Evolutionary conservation across 2,113 vertebrate genomes (phyloP).

Genomic region (Sisor rabdophorus): DNA sequence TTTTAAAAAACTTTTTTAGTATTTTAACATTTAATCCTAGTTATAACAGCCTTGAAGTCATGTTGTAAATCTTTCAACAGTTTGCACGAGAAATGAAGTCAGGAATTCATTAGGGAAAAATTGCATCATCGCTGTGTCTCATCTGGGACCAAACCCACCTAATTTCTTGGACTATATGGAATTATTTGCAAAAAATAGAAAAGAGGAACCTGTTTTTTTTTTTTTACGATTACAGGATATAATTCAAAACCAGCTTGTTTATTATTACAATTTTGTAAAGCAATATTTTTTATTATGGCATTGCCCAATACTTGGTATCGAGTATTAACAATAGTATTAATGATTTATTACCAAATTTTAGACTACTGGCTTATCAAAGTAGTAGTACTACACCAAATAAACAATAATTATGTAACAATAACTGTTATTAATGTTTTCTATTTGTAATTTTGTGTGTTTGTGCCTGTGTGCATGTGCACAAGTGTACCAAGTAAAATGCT

Average conservation of each 20-base stretch:
- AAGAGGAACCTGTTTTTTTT: background rate
- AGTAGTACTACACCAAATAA: background rate
- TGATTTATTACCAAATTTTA: background rate
- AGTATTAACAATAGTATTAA: background rate
- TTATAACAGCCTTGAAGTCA: slow-evolving; percentile 51
- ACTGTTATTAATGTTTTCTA: background rate
- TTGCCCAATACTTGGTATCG: slow-evolving; percentile 42
- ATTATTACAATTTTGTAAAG: too few species aligned
- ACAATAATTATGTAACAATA: background rate
- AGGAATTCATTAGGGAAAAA: slow-evolving; percentile 66
- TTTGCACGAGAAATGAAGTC: slow-evolving; percentile 64
- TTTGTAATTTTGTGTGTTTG: background rate
- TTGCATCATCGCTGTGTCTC: slow-evolving; percentile 55
- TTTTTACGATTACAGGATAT: background rate
- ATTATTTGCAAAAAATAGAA: slow-evolving; percentile 17
- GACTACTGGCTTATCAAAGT: background rate
- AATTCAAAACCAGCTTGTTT: background rate
- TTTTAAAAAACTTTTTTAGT: too few species aligned
- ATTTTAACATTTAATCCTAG: slow-evolving; percentile 10
- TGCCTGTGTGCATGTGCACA: background rate
- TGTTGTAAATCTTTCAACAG: slow-evolving; percentile 67
- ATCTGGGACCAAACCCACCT: slow-evolving; percentile 51
- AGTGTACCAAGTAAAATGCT: slow-evolving; percentile 16
- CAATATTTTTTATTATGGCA: background rate
- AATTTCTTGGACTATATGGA: slow-evolving; percentile 7